Evolutionary conservation across 1,140 invertebrate species (phyloP).

Genomic region (Eciton burchellii): DNA sequence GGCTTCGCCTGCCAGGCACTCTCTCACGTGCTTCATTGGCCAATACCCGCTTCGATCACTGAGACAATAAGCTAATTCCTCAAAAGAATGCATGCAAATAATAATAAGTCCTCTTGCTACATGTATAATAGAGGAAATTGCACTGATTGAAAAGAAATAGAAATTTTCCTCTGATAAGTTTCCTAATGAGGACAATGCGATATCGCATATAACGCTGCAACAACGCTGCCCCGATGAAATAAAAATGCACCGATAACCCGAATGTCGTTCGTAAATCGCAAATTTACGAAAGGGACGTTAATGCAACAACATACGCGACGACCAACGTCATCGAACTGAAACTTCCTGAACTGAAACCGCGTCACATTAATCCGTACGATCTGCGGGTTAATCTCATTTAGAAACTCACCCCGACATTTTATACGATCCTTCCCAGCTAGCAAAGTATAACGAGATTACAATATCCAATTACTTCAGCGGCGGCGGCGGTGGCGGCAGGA

Average conservation of each 20-base stretch:
- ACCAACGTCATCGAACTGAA: conserved; percentile 35
- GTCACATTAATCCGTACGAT: conserved; percentile 58
- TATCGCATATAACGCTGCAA: too few relatives aligned
- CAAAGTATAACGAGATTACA: conserved; percentile 74
- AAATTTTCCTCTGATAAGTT: not conserved
- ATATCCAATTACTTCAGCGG: conserved; percentile 72
- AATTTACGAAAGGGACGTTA: not conserved
- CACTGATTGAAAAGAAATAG: conserved; percentile 1
- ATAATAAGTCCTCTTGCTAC: conserved; percentile 11
- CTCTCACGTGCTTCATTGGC: conserved; percentile 23
- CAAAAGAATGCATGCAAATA: conserved; percentile 36
- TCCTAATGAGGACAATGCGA: not conserved
- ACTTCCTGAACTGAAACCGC: conserved; percentile 58
- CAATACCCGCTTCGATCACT: conserved; percentile 33
- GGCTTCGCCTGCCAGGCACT: conserved; percentile 25
- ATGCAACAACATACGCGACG: not conserved
- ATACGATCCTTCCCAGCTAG: conserved; percentile 67
- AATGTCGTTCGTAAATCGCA: not conserved
- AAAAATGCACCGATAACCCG: too few relatives aligned
- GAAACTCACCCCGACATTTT: conserved; percentile 72
- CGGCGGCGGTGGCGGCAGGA: conserved; percentile 21
- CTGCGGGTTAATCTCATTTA: conserved; percentile 72
- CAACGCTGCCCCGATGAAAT: too few relatives aligned
- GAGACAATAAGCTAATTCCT: conserved; percentile 35
- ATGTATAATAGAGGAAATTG: not conserved